These are phyloP conservation scores for Spodoptera litura DNA, from an alignment of 1,140 invertebrate species.

Conservation along the genomic window DNA sequence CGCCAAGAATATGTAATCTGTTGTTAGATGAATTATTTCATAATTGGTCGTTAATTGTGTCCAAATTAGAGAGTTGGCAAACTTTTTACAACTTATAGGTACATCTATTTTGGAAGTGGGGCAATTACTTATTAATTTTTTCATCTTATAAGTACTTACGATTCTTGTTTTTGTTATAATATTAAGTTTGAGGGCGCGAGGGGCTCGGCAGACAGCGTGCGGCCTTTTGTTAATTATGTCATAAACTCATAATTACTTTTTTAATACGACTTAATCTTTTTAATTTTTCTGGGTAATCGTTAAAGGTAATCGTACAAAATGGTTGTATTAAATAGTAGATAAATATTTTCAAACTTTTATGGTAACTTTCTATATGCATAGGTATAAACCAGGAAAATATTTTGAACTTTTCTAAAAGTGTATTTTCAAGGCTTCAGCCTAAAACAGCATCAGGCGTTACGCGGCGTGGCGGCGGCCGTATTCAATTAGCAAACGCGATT, in stretches of 20 bases:
- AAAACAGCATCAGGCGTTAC: conserved; percentile 43
- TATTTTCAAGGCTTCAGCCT: conserved; percentile 21
- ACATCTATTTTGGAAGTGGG: neutral
- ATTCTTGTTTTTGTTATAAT: too few relatives aligned
- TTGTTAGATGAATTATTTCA: conserved; percentile 74
- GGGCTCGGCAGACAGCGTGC: too few relatives aligned
- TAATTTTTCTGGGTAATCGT: too few relatives aligned
- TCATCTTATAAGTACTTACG: neutral
- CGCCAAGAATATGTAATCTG: conserved; percentile 76
- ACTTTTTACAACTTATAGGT: conserved; percentile 26
- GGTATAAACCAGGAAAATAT: neutral
- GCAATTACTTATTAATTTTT: conserved; percentile 10
- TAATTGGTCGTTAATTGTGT: conserved; percentile 69
- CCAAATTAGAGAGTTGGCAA: conserved; percentile 35
- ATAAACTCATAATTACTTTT: too few relatives aligned
- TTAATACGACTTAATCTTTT: too few relatives aligned
- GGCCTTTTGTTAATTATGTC: too few relatives aligned
- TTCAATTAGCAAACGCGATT: conserved; percentile 67
- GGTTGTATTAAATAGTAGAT: too few relatives aligned
- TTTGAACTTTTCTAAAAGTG: conserved; percentile 1
- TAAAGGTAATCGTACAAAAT: too few relatives aligned
- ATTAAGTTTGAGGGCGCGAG: too few relatives aligned
- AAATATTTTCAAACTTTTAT: too few relatives aligned
- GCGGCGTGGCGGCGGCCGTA: conserved; percentile 35
- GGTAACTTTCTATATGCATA: too few relatives aligned